Base-by-base conservation (phyloP, 2,888 invertebrate genomes). In the Nomada ferruginata region DNA sequence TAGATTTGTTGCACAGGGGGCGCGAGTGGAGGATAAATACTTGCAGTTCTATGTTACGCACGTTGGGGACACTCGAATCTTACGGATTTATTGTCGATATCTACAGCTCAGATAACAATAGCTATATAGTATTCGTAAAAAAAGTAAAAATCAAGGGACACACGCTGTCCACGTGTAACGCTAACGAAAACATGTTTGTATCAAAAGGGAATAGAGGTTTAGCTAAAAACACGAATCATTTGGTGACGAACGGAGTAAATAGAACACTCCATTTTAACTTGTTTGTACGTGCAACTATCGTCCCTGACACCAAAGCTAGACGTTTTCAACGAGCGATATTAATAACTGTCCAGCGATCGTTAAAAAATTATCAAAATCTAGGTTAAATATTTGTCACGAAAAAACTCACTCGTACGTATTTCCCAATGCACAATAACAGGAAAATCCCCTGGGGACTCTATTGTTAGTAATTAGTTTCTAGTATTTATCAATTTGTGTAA, bases 301-400 rank as follows among this genome's bases (percentile, higher is more conserved):
- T 15, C 57, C 61, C 20, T 70, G 73, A 70, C 64, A 80, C 68
- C n/a, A 57, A 53, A 66, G n/a, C 50, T 13, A 9, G 29, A 52
- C 23, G 20, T 50, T 50, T n/a, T 13, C 13, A 1, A 13, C 42
- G 13, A 52, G 23, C 20, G 57, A 57, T 57, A 61, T 57, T 63
- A 77, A 61, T 26, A 55, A 15, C 11, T n/a, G 7, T n/a, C n/a
- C n/a, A 3, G 23, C 10, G 53, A 76, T 55, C 52, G 20, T 47
- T 44, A n/a, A 52, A n/a, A 64, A 42, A 55, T 53, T 36, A 76
- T 23, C 55, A 42, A 68, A 68, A 78, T 61, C 50, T 68, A 20
- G 50, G 61, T 74, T 74, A 68, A 29, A 42, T 10, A 13, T 42
- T 66, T 7, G 9, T 60, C 55, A n/a, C 13, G 11, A 13, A 61